Conservation (phyloP, 2,888 invertebrate species). For the Gymnosoma rotundatum region DNA sequence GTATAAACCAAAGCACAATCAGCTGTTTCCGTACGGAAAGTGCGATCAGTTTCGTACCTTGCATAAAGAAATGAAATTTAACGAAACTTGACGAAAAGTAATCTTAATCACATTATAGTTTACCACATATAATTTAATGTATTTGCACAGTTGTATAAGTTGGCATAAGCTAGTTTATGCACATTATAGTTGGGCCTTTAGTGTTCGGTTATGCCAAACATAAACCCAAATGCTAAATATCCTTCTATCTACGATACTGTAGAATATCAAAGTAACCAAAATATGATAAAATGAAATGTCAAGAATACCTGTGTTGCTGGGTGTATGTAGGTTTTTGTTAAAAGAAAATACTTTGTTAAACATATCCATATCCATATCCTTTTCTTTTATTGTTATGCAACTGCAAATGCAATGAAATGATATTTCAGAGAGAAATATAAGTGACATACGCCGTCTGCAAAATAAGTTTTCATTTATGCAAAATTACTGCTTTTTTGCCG, state of each 20-base stretch:
- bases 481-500: not conserved
- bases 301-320: not conserved
- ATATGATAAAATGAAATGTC: not conserved
- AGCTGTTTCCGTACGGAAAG: too few relatives aligned
- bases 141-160: too few relatives aligned
- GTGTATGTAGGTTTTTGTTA: not conserved
- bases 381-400: constrained; percentile 36
- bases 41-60: too few relatives aligned
- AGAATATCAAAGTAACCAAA: not conserved
- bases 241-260: not conserved
- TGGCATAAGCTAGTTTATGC: too few relatives aligned
- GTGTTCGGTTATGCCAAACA: too few relatives aligned
- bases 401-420: constrained; percentile 22
- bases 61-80: too few relatives aligned
- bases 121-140: too few relatives aligned
- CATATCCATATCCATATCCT: constrained; percentile 55
- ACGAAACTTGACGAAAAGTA: too few relatives aligned
- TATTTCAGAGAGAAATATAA: constrained; percentile 33
- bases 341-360: constrained; percentile 47
- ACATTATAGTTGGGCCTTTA: too few relatives aligned
- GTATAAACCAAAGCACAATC: too few relatives aligned
- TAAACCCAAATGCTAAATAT: too few relatives aligned
- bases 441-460: constrained; percentile 24
- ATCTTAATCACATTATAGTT: too few relatives aligned
- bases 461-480: constrained; percentile 16